A percentile compares a stretch with the other conserved stretches of the same genome.
Evolutionary conservation across 2,888 invertebrate genomes (phyloP).

Genomic region (Epirrhoe tristata): DNA sequence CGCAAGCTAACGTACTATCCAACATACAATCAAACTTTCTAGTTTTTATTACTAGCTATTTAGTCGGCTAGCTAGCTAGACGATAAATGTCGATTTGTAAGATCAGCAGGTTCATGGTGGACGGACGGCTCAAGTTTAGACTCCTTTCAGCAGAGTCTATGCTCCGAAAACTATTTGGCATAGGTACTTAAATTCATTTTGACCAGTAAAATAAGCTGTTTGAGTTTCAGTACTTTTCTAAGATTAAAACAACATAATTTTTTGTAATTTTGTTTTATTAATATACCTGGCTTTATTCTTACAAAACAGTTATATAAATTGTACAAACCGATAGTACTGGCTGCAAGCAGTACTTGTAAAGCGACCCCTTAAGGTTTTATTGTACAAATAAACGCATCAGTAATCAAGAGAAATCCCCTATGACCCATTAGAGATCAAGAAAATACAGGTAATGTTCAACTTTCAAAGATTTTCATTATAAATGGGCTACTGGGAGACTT

Average conservation of each 20-base stretch:
- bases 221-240: background rate
- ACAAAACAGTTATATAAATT: slow-evolving; percentile 82
- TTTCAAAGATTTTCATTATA: slow-evolving; percentile 31
- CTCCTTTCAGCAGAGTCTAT: too few relatives aligned
- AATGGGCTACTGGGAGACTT: slow-evolving; percentile 25
- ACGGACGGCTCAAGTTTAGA: too few relatives aligned
- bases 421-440: slow-evolving; percentile 39
- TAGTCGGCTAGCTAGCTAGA: too few relatives aligned
- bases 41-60: too few relatives aligned
- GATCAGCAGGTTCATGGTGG: too few relatives aligned
- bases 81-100: too few relatives aligned
- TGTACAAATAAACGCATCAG: slow-evolving; percentile 19
- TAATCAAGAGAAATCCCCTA: slow-evolving; percentile 33
- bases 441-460: slow-evolving; percentile 31
- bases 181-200: too few relatives aligned
- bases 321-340: slow-evolving; percentile 72
- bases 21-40: too few relatives aligned
- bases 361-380: slow-evolving; percentile 21
- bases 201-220: too few relatives aligned
- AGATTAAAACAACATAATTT: slow-evolving; percentile 23
- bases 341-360: slow-evolving; percentile 50
- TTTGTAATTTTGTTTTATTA: slow-evolving; percentile 52
- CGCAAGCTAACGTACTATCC: too few relatives aligned
- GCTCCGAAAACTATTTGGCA: too few relatives aligned
- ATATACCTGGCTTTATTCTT: slow-evolving; percentile 73